phyloP scores from a whole-genome alignment of 2,888 invertebrate species.

The Nyleta sp. region DNA sequence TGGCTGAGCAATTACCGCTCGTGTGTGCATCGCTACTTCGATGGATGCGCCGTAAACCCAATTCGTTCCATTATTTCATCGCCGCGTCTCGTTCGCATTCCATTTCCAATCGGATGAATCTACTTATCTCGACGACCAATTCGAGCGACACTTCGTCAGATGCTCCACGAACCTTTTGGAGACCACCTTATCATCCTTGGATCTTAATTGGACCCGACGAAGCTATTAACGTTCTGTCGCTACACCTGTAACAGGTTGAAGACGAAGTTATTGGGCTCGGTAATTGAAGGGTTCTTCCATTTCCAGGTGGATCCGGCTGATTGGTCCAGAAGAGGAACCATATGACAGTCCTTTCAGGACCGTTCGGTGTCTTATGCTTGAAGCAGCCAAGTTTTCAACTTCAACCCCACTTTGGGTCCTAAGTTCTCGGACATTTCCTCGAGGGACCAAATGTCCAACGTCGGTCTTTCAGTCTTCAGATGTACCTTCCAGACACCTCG shows the following conservation, averaged over 20 bases:
- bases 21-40: conserved; percentile 33
- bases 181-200: not conserved
- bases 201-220: not conserved
- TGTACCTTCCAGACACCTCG: too few species aligned
- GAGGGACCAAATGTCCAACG: too few species aligned
- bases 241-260: conserved; percentile 14
- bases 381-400: too few species aligned
- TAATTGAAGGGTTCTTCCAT: too few species aligned
- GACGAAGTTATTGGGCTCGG: too few species aligned
- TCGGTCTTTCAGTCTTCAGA: too few species aligned
- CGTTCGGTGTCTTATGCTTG: too few species aligned
- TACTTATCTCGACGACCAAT: conserved; percentile 42
- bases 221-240: not conserved
- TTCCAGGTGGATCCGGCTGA: too few species aligned
- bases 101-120: conserved; percentile 51
- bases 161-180: conserved; percentile 16
- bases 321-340: too few species aligned
- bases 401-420: too few species aligned
- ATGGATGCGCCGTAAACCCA: conserved; percentile 51
- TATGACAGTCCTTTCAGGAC: too few species aligned
- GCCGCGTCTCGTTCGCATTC: conserved; percentile 47
- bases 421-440: too few species aligned
- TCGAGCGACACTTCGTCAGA: conserved; percentile 18
- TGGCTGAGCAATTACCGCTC: conserved; percentile 48
- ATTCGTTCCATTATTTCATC: conserved; percentile 59